Conservation (phyloP, 1,140 invertebrate genomes). For the Octopus bimaculoides region DNA sequence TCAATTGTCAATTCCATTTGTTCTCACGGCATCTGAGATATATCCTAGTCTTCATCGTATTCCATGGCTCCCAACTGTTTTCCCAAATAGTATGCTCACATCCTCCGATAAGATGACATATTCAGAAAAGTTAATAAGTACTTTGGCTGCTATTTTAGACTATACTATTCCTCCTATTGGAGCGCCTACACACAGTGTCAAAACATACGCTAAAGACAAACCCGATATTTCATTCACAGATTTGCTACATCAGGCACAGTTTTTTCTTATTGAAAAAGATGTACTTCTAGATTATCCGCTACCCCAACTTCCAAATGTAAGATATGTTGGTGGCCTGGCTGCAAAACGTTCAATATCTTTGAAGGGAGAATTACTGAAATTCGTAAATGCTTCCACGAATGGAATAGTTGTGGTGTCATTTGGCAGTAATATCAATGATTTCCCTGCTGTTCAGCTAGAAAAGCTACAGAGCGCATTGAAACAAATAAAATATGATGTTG, state of each 20-base stretch:
- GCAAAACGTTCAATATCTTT: slow-evolving; percentile 18
- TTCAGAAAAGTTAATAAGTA: not conserved
- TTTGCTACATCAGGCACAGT: not conserved
- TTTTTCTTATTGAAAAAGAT: slow-evolving; percentile 21
- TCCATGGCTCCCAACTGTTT: not conserved
- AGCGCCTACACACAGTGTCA: not conserved
- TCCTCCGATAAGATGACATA: not conserved
- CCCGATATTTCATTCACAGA: not conserved
- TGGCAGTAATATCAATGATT: too few species aligned
- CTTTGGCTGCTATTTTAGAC: not conserved
- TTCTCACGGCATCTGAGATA: not conserved
- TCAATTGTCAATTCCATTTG: not conserved
- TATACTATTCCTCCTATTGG: not conserved
- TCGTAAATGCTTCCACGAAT: slow-evolving; percentile 14
- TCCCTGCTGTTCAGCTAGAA: too few species aligned
- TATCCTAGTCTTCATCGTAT: not conserved
- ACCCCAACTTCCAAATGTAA: slow-evolving; percentile 17
- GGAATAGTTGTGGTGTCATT: slow-evolving; percentile 31
- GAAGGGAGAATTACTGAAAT: slow-evolving; percentile 12
- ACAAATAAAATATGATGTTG: slow-evolving; percentile 57
- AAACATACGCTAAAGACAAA: not conserved
- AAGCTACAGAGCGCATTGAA: slow-evolving; percentile 54
- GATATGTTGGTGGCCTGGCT: slow-evolving; percentile 20
- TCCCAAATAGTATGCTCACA: slow-evolving; percentile 5
- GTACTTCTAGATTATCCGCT: slow-evolving; percentile 14